Percentiles rank a stretch among this genome's conserved stretches.
phyloP scores from a whole-genome alignment of 2,113 vertebrate genomes.

The Zingel zingel region DNA sequence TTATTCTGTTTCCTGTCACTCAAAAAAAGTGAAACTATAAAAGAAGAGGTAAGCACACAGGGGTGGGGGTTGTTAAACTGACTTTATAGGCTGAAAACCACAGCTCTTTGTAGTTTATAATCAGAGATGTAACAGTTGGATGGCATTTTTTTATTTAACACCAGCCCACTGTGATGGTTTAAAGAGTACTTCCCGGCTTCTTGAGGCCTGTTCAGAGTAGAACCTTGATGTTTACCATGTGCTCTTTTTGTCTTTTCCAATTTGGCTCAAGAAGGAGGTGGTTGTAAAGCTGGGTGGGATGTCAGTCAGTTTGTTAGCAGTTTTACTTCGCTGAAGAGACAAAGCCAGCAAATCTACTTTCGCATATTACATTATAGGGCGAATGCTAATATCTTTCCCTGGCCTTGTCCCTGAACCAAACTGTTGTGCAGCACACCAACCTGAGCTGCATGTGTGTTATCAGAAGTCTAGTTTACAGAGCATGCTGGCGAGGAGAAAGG shows the following conservation, averaged over 20 bases:
- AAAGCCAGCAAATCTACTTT: neutral
- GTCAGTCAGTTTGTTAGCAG: neutral
- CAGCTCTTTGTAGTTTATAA: conserved; percentile 51
- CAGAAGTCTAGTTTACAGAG: conserved; percentile 41
- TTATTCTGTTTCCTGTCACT: conserved; percentile 52
- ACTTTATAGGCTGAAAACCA: conserved; percentile 38
- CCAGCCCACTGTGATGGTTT: neutral
- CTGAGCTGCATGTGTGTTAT: conserved; percentile 33
- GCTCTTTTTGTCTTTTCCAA: conserved; percentile 12
- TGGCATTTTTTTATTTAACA: conserved; percentile 6
- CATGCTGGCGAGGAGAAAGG: conserved; percentile 37
- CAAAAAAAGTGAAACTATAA: conserved; percentile 44
- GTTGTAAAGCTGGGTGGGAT: neutral
- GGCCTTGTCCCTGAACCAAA: neutral
- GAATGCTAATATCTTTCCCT: neutral
- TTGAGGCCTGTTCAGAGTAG: conserved; percentile 7
- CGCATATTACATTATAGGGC: neutral
- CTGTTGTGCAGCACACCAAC: neutral
- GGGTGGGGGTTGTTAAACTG: conserved; percentile 17
- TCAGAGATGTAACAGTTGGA: conserved; percentile 38
- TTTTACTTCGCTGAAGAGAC: neutral
- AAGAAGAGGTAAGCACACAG: conserved; percentile 18
- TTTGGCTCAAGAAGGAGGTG: conserved; percentile 9
- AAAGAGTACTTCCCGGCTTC: neutral
- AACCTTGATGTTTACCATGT: conserved; percentile 11